Base-by-base conservation (phyloP, 1,140 invertebrate genomes). In the Stegodyphus dumicola region DNA sequence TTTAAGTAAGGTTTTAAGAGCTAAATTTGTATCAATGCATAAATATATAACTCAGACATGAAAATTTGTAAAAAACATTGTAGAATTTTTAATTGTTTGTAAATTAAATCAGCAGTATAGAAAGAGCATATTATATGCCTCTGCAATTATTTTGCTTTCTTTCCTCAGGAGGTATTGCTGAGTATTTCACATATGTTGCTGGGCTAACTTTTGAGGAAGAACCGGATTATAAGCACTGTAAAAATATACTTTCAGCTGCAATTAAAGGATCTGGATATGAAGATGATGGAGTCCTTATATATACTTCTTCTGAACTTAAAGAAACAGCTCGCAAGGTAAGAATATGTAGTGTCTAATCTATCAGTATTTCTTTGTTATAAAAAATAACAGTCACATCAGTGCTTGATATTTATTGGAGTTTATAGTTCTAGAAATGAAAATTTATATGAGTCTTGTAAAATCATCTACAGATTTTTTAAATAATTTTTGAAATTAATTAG, bases 131-230 rank as follows among this genome's bases (percentile, higher is more conserved):
- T 33, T 33, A 33, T 33, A 33, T 33, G 33, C 33, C 33, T 33
- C 1, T 33, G 33, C 33, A 33, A 3, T 33, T 33, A 33, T 33
- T 33, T 33, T 33, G 33, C 33, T 33, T 10, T 60, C 9, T 60
- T 60, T 60, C 56, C 53, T 15, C 51, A 86, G 84, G 76, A 56
- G 84, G 84, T 6, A 86, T 86, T 74, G 76, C 76, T 66, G 84
- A 86, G 48, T 96, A 93, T 89, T 91, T 96, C 86, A 93, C 93
- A 77, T 94, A 95, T 89, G 93, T 96, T 1, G 91, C 92, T 54
- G 92, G 93, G 66, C 87, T 97, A 88, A 91, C 93, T 70, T 94
- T 95, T 89, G 93, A 95, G 87, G 93, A 94, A 69, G 91, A 91
- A 67, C 95, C 95, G 0, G 93, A 96, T 88, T 97, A 96, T 89